Conservation (phyloP, 2,113 vertebrate genomes). For the Beaufortia kweichowensis region DNA sequence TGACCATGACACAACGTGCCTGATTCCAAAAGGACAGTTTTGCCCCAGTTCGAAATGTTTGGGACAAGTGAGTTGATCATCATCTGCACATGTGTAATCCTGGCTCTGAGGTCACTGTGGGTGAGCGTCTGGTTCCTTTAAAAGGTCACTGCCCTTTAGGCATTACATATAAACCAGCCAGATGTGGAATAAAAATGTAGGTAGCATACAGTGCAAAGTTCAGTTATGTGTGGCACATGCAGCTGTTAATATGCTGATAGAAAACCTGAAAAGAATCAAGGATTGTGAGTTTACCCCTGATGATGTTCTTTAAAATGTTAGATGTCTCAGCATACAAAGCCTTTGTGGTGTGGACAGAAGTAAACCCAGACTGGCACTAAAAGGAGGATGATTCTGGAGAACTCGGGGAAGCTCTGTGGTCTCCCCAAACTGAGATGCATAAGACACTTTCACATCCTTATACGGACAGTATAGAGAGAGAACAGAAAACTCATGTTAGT, state of each 20-base stretch:
- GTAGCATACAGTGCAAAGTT: background rate
- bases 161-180: background rate
- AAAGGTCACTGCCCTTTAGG: conserved; percentile 11
- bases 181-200: conserved; percentile 40
- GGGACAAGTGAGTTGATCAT: background rate
- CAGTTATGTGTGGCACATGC: conserved; percentile 15
- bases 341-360: background rate
- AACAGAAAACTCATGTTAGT: too few species aligned
- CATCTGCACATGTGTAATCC: background rate
- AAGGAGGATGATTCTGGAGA: background rate
- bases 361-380: background rate
- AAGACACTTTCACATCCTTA: background rate
- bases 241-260: background rate
- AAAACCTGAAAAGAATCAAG: conserved; percentile 7
- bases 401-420: background rate
- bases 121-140: background rate
- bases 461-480: too few species aligned
- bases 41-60: background rate
- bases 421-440: background rate
- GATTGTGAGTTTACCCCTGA: background rate
- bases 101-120: background rate
- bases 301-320: background rate
- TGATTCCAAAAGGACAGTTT: background rate
- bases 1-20: background rate
- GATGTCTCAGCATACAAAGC: background rate